Percentiles rank a stretch among this genome's conserved stretches.
phyloP scores from a whole-genome alignment of 1,140 invertebrate genomes.

The Bombus impatiens region DNA sequence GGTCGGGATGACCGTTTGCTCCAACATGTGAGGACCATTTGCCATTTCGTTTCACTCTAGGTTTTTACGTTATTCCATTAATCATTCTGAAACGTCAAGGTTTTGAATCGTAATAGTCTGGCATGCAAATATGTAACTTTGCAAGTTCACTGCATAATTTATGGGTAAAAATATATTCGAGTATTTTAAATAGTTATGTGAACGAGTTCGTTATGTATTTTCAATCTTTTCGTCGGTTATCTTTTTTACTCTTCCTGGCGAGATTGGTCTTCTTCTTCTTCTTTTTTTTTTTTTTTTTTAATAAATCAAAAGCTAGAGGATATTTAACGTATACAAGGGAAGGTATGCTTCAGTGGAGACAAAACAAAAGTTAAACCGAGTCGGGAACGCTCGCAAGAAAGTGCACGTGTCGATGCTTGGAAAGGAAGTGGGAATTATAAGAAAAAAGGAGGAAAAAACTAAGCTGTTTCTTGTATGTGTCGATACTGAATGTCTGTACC shows the following conservation, averaged over 20 bases:
- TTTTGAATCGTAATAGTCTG: neutral
- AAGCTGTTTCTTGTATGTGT: constrained; percentile 2
- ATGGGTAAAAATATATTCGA: neutral
- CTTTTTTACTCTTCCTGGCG: too few relatives aligned
- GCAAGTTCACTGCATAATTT: neutral
- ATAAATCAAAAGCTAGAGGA: neutral
- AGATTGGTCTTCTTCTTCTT: too few relatives aligned
- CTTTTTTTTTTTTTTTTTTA: too few relatives aligned
- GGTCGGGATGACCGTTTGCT: constrained; percentile 55
- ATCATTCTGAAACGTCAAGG: neutral
- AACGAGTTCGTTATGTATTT: neutral
- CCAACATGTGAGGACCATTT: constrained; percentile 26
- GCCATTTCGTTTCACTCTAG: neutral
- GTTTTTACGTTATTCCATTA: neutral
- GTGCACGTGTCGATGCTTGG: constrained; percentile 51
- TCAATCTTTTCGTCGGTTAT: neutral
- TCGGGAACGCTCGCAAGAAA: constrained; percentile 48
- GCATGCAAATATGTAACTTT: too few relatives aligned
- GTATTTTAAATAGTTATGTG: too few relatives aligned
- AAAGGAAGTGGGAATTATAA: constrained; percentile 46
- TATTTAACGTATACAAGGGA: neutral
- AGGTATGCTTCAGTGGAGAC: neutral
- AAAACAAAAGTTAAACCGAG: neutral
- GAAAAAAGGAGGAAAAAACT: constrained; percentile 30
- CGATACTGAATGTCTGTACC: constrained; percentile 17